Evolutionary conservation across 2,888 invertebrate genomes (phyloP), one percentile per base, ranked within the genome.

Genomic region (Strigamia transsilvanica): DNA sequence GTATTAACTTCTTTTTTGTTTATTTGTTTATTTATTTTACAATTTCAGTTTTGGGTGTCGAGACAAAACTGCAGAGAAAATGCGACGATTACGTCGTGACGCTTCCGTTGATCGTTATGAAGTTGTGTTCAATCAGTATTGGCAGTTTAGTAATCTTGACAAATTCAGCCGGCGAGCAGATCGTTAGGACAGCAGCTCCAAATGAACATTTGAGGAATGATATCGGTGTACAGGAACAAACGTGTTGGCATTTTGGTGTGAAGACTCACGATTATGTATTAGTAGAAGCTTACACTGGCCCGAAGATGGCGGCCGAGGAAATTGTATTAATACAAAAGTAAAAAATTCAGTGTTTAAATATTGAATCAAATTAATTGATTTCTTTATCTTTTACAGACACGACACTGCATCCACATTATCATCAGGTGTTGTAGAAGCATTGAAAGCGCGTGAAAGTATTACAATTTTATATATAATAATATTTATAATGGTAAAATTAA

Each of bases 171-270:
- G 61, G 61, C 4, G 61, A 21, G 18, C 61, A 61, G 18, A 18
- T 61, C 1, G 18, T 61, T 23, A 15, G 61, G 10, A 61, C 3
- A n/a, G 61, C 23, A 61, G 61, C 61, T 18, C 61, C 23, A 0
- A 61, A 23, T 61, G 61, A 23, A 61, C 61, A 61, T 23, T 23
- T 61, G 6, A 23, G 61, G 61, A 61, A 61, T 21, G 61, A 61
- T 21, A 23, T 61, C 7, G 61, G 61, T 18, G 5, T 61, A 23
- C 6, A 18, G 13, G n/a, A 15, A 23, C 6, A 61, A 7, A 61
- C 61, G 10, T 61, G n/a, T 6, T 0, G 21, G n/a, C 1, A 61
- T 61, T 61, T 61, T 0, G 18, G 18, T 23, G 21, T 61, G 23
- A 61, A 61, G 23, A 2, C 61, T 61, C 2, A 23, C 10, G 61